Percentiles rank a stretch among this genome's conserved stretches.
Conservation (phyloP, 2,113 vertebrate species). For the Abramis brama region DNA sequence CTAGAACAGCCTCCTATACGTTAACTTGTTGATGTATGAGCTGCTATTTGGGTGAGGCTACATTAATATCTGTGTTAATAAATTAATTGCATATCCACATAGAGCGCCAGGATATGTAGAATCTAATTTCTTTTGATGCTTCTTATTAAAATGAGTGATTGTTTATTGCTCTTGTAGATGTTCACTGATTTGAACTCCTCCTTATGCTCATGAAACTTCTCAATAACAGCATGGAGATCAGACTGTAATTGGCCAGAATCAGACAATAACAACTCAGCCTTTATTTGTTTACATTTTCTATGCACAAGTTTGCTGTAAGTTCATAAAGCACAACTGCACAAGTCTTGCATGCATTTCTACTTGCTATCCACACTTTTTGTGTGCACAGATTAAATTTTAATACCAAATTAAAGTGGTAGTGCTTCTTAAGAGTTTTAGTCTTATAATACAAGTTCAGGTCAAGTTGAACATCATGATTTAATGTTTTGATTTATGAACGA, state of each 20-base stretch:
- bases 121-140: not conserved
- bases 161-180: not conserved
- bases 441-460: not conserved
- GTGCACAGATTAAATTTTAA: not conserved
- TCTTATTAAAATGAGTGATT: not conserved
- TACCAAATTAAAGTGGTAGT: not conserved
- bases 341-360: conserved; percentile 39
- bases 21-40: not conserved
- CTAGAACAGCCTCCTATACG: not conserved
- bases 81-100: not conserved
- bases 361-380: conserved; percentile 18
- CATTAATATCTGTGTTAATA: not conserved
- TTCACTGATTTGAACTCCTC: not conserved
- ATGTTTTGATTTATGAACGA: not conserved
- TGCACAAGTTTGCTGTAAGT: conserved; percentile 10
- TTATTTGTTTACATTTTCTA: conserved; percentile 21
- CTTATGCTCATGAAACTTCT: not conserved
- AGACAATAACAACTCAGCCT: not conserved
- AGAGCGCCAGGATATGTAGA: not conserved
- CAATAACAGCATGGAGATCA: not conserved
- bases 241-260: not conserved
- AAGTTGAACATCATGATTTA: not conserved
- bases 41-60: not conserved
- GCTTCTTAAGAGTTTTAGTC: not conserved
- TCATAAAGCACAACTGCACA: conserved; percentile 38